Evolutionary conservation across 2,888 invertebrate species (phyloP).

Genomic region (Brachyptera risi): DNA sequence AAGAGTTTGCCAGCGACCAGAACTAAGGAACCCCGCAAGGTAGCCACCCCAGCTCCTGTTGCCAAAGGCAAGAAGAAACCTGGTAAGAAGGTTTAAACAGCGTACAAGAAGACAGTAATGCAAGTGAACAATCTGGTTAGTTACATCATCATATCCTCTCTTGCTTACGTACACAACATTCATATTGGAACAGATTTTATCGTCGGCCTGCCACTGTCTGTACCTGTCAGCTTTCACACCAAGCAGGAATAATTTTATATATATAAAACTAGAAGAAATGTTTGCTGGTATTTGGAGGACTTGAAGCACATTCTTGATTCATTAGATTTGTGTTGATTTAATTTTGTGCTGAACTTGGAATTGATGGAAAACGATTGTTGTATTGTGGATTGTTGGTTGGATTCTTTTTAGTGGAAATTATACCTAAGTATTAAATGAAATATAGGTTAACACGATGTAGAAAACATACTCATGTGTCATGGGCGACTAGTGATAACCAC

Average conservation of each 20-base stretch:
- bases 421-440: conserved; percentile 8
- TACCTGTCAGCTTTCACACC: conserved; percentile 25
- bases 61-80: conserved; percentile 32
- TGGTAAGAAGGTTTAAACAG: conserved; percentile 32
- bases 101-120: neutral
- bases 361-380: conserved; percentile 14
- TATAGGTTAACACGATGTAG: neutral
- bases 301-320: conserved; percentile 21
- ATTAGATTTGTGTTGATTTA: conserved; percentile 16
- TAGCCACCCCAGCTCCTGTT: conserved; percentile 6
- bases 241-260: conserved; percentile 28
- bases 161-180: conserved; percentile 20
- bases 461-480: neutral
- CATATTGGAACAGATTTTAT: conserved; percentile 25
- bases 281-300: conserved; percentile 24
- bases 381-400: neutral
- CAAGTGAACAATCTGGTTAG: neutral
- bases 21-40: conserved; percentile 29
- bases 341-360: conserved; percentile 24
- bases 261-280: conserved; percentile 24
- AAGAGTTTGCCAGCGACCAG: conserved; percentile 27
- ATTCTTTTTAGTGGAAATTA: conserved; percentile 19
- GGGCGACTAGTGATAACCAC: conserved; percentile 9
- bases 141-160: conserved; percentile 15
- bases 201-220: neutral